Conservation (phyloP, 2,113 vertebrate genomes). For the Apteryx mantelli region DNA sequence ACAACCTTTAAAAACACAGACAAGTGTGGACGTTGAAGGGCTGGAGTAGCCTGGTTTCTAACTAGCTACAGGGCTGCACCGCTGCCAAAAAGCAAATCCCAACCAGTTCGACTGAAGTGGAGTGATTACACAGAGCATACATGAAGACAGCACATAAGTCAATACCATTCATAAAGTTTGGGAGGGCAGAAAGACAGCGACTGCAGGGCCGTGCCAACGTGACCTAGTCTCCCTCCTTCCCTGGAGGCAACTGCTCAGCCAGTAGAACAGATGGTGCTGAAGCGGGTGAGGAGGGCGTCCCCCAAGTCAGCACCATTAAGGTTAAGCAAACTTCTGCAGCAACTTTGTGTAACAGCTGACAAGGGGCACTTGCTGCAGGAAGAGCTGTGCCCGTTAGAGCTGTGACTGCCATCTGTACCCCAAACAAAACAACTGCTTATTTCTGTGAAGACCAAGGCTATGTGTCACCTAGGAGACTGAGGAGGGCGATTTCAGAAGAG, state of each 20-base stretch:
- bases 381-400: not conserved
- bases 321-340: not conserved
- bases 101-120: not conserved
- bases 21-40: not conserved
- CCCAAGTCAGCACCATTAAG: not conserved
- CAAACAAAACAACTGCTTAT: not conserved
- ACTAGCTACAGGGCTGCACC: not conserved
- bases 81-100: not conserved
- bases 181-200: not conserved
- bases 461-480: rapidly evolving
- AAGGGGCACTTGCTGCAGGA: not conserved
- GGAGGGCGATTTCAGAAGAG: not conserved
- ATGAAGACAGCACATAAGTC: not conserved
- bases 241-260: not conserved
- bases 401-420: not conserved
- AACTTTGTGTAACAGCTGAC: not conserved
- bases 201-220: not conserved
- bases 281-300: not conserved
- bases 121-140: not conserved
- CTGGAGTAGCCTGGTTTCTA: not conserved
- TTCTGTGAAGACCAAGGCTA: not conserved
- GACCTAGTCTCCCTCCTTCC: not conserved
- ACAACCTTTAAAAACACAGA: not conserved
- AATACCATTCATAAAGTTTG: not conserved
- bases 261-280: not conserved